Percentiles rank a stretch among this genome's conserved stretches.
phyloP scores from a whole-genome alignment of 1,140 invertebrate genomes.

The Drosophila hydei region DNA sequence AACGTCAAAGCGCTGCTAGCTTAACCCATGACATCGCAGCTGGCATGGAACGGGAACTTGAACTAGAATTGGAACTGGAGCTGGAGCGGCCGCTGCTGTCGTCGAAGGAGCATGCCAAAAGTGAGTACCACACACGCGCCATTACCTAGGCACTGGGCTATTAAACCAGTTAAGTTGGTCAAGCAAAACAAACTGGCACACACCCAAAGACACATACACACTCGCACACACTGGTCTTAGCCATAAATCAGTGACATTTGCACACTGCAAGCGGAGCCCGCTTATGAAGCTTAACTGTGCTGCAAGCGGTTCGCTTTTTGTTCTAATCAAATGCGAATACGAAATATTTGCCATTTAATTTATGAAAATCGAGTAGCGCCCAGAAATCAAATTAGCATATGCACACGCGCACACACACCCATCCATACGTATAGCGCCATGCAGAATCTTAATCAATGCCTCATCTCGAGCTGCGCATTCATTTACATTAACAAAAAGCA shows the following conservation, averaged over 20 bases:
- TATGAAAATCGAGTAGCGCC: conserved; percentile 73
- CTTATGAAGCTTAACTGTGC: conserved; percentile 16
- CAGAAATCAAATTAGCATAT: conserved; percentile 68
- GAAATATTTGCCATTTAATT: conserved; percentile 67
- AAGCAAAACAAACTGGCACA: conserved; percentile 67
- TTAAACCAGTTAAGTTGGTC: conserved; percentile 79
- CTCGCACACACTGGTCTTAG: conserved; percentile 29
- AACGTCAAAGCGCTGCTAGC: conserved; percentile 40
- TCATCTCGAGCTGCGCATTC: conserved; percentile 37
- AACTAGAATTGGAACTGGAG: conserved; percentile 37
- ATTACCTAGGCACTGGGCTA: conserved; percentile 47
- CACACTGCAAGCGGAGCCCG: conserved; percentile 55
- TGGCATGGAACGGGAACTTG: conserved; percentile 28
- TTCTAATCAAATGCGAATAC: conserved; percentile 51
- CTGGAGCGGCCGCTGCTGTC: conserved; percentile 57
- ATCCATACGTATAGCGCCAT: conserved; percentile 3
- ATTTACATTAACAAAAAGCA: conserved; percentile 60
- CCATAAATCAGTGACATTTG: conserved; percentile 79
- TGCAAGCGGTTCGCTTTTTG: conserved; percentile 17
- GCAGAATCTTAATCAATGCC: conserved; percentile 23
- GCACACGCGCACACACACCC: conserved; percentile 8
- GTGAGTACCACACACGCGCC: conserved; percentile 52
- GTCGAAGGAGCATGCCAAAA: conserved; percentile 60
- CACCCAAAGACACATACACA: conserved; percentile 8
- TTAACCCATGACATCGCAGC: conserved; percentile 45